Evolutionary conservation across 1,140 invertebrate genomes (phyloP).

Genomic region (Penaeus vannamei): DNA sequence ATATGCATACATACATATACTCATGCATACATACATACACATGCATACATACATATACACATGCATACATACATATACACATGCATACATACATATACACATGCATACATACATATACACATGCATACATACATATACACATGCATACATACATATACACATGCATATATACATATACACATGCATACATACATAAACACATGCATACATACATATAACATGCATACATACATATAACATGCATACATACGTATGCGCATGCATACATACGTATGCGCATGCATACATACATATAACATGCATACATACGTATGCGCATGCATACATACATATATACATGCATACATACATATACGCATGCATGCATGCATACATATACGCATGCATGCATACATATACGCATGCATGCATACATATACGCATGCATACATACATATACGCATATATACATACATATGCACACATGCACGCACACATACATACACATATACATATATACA

Average conservation of each 20-base stretch:
- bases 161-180: neutral
- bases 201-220: neutral
- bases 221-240: neutral
- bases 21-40: conserved; percentile 46
- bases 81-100: neutral
- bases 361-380: neutral
- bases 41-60: conserved; percentile 1
- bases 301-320: too few species aligned
- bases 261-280: too few species aligned
- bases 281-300: accelerated
- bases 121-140: neutral
- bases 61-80: neutral
- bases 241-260: too few species aligned
- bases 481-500: too few species aligned
- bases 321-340: conserved; percentile 47
- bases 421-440: neutral
- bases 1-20: too few species aligned
- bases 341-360: neutral
- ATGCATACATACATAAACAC: too few species aligned
- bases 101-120: neutral
- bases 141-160: conserved; percentile 16
- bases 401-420: neutral
- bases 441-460: too few species aligned
- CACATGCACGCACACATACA: too few species aligned
- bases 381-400: neutral